phyloP scores from a whole-genome alignment of 1,140 invertebrate genomes.

The Aradophagus sp. region DNA sequence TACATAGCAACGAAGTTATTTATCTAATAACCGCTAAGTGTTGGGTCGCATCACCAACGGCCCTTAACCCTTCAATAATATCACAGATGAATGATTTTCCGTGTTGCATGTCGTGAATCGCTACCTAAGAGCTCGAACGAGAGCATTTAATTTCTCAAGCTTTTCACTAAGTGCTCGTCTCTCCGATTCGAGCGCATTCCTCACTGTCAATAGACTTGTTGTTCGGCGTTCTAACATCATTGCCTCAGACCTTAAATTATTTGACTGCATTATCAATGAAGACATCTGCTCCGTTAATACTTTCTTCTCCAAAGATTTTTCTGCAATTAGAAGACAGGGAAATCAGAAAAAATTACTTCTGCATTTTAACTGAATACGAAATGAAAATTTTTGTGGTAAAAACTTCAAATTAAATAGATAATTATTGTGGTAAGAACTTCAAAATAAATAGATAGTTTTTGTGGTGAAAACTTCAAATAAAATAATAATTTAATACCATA shows the following conservation, averaged over 20 bases:
- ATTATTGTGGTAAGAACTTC: no score
- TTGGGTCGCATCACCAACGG: conserved; percentile 61
- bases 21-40: conserved; percentile 59
- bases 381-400: no score
- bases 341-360: no score
- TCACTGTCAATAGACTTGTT: conserved; percentile 64
- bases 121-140: conserved; percentile 70
- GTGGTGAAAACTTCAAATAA: no score
- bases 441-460: no score
- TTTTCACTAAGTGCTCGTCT: conserved; percentile 65
- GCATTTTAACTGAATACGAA: no score
- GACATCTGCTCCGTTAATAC: conserved; percentile 66
- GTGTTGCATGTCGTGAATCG: conserved; percentile 70
- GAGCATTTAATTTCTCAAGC: conserved; percentile 67
- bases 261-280: conserved; percentile 62
- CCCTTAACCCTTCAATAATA: conserved; percentile 73
- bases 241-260: conserved; percentile 65
- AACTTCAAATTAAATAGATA: no score
- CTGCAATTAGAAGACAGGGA: conserved; percentile 58
- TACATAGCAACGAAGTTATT: conserved; percentile 34
- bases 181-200: conserved; percentile 65
- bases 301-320: conserved; percentile 67
- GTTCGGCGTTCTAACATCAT: conserved; percentile 64
- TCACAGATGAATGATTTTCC: conserved; percentile 75
- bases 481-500: no score